Evolutionary conservation across 1,140 invertebrate genomes (phyloP), one percentile per base, ranked within the genome.

Genomic region (Myzus persicae): DNA sequence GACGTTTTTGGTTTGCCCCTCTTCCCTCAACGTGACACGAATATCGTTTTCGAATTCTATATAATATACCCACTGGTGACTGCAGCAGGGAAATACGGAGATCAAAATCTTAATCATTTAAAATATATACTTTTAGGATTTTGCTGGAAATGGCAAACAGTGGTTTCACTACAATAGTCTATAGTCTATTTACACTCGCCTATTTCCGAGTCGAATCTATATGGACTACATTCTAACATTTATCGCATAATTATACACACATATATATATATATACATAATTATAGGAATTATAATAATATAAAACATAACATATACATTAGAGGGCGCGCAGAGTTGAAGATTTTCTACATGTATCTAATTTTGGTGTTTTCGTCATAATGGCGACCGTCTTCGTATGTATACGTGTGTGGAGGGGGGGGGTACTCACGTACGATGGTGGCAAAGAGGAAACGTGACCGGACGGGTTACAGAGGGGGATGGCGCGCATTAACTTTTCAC

Each of bases 401-500:
- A 9, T 67, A 11, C 14, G 11, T 11, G 54, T 31, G 26, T 31
- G 59, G 14, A 31, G 6, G 59, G 14, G n/a, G 4, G n/a, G 31
- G 0, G 59, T 67, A 67, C 59, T 76, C 59, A 76, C 59, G 59
- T 76, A 76, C n/a, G n/a, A 76, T 18, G 31, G n/a, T n/a, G 59
- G 59, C n/a, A n/a, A 42, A 46, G 87, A 18, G 44, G 87, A 24
- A 89, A 88, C 44, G 85, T n/a, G 46, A 48, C 85, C 18, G 84
- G 26, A 18, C 40, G 84, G 42, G 82, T 42, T 38, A 22, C 36
- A 40, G 26, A 36, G 24, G 9, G 42, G n/a, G 9, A 44, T 36
- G 38, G 31, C 26, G 1, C 24, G 67, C 90, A 82, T 92, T 92
- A 92, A 92, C 90, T 92, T 92, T 92, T 82, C 67, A 82, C 67